These are phyloP conservation scores for Sycophila texana DNA, from an alignment of 2,888 invertebrate genomes.

Conservation along the genomic window DNA sequence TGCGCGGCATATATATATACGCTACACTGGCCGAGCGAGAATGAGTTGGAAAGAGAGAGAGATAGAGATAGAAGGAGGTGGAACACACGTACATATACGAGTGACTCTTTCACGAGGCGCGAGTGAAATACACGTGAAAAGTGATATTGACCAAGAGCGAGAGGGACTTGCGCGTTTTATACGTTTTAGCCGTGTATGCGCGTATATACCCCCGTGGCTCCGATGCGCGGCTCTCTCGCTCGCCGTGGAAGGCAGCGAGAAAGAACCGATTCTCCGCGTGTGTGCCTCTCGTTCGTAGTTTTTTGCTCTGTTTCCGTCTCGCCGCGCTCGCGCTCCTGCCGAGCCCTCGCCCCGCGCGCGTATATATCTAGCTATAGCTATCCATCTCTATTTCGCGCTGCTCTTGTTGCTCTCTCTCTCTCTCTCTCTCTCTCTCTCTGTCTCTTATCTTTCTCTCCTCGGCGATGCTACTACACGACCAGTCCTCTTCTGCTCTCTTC, in stretches of 20 bases:
- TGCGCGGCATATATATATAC: background rate
- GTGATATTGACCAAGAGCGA: no score
- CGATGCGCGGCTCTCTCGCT: no score
- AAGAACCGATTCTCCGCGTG: background rate
- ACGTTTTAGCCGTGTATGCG: no score
- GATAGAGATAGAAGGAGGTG: no score
- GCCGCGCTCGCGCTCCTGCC: background rate
- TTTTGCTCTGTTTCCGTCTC: background rate
- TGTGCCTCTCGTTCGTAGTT: no score
- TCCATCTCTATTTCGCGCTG: background rate
- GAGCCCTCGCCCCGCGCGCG: background rate
- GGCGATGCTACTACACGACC: background rate
- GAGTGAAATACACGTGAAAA: no score
- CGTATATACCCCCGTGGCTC: no score
- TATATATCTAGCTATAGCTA: background rate
- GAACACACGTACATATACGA: background rate
- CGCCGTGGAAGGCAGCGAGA: background rate
- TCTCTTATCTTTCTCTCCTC: background rate
- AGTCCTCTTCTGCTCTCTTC: no score
- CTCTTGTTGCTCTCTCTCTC: background rate
- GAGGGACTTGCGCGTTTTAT: no score
- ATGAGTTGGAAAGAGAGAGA: conserved; percentile 16
- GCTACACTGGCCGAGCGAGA: background rate
- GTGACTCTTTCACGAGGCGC: no score
- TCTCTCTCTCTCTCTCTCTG: background rate